Conservation (phyloP, 2,797 vertebrate genomes). For the Ficedula albicollis region DNA sequence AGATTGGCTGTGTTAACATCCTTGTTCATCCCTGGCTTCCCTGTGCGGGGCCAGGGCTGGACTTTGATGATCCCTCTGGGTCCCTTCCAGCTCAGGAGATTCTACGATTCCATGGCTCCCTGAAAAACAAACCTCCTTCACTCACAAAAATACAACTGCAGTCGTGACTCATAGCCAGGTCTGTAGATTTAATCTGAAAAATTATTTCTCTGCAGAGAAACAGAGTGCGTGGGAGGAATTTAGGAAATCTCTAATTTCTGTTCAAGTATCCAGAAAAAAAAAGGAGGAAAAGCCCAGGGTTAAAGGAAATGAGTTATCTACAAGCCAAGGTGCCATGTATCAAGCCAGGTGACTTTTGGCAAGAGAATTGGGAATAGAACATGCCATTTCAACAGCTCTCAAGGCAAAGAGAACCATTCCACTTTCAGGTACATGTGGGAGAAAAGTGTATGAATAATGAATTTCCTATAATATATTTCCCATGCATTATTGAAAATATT, state of each 20-base stretch:
- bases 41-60: neutral
- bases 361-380: constrained; percentile 32
- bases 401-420: constrained; percentile 19
- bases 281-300: neutral
- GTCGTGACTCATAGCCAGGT: neutral
- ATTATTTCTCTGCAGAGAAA: neutral
- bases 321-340: neutral
- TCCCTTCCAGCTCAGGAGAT: neutral
- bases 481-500: constrained; percentile 68
- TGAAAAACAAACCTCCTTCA: neutral
- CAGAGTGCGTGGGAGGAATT: neutral
- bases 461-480: constrained; percentile 61
- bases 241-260: neutral
- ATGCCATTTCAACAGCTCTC: constrained; percentile 12
- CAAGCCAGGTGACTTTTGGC: too few relatives aligned
- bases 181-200: neutral
- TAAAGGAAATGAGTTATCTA: neutral
- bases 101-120: fast-evolving
- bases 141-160: neutral
- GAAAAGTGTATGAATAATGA: constrained; percentile 59
- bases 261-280: neutral
- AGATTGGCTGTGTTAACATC: neutral
- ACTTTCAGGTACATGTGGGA: constrained; percentile 54
- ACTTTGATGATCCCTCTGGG: neutral
- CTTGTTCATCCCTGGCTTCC: neutral